Base-by-base conservation (phyloP, 2,888 invertebrate species). In the Nomada goodeniana region DNA sequence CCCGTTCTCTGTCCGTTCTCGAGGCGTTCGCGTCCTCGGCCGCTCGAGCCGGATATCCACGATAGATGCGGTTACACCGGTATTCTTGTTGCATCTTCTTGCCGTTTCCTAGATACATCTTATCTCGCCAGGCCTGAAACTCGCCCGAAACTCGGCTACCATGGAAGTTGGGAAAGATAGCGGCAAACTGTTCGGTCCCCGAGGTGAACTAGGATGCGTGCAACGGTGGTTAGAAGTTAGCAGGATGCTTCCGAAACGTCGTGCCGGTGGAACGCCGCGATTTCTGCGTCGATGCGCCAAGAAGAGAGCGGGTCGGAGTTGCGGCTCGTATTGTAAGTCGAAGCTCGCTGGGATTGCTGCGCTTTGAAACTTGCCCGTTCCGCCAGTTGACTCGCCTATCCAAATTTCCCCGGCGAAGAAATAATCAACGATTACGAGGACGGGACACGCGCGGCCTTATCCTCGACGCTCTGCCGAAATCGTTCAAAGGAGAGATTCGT, bases 161-260 rank as follows among this genome's bases (percentile, higher is more conserved):
- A 82, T n/a, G 18, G 20, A 20, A 20, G 69, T 68, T 61, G 55
- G 77, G 69, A 44, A 80, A 84, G 86, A 88, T 88, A 88, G 84
- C 76, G 52, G 65, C 15, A 68, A 87, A 88, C 87, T 84, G 88
- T 84, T 86, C 60, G 82, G 87, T 84, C 88, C 87, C 88, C 29
- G 44, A 83, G 76, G 87, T 67, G 75, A 81, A 73, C 84, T 77
- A 55, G 76, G 86, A 84, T 85, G 83, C 79, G 82, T 80, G 81
- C 55, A 71, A 77, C 86, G 68, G 82, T 55, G 88, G 87, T 82
- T 82, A 80, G 85, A 85, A 87, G 76, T 87, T 87, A 63, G 47
- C 69, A 44, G 72, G 82, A 76, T 72, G 82, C 68, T 79, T 79
- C 78, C 60, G 59, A 77, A 81, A 83, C 73, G 85, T 52, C 50